These are phyloP conservation scores for Argyra leucocephala DNA, from an alignment of 2,888 invertebrate genomes.

Conservation along the genomic window DNA sequence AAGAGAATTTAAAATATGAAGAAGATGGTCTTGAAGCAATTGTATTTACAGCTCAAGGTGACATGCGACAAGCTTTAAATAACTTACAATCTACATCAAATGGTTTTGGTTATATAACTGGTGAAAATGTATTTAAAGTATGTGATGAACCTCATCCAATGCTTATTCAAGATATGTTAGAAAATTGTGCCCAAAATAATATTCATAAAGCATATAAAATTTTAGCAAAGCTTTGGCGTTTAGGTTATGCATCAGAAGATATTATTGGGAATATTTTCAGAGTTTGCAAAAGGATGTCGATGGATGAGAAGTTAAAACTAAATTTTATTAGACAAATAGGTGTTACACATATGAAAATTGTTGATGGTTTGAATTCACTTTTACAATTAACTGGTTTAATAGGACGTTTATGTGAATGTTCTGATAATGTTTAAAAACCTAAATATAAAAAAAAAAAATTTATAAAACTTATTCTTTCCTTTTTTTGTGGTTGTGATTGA, in stretches of 20 bases:
- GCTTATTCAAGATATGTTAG: conserved; percentile 82
- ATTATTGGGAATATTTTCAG: conserved; percentile 91
- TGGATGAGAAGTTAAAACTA: conserved; percentile 72
- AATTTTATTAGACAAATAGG: conserved; percentile 87
- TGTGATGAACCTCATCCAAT: conserved; percentile 99
- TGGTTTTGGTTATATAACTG: conserved; percentile 83
- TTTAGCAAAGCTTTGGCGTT: conserved; percentile 77
- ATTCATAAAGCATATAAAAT: conserved; percentile 81
- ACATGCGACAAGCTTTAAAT: conserved; percentile 94
- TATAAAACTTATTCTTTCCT: too few species aligned
- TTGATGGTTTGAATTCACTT: conserved; percentile 77
- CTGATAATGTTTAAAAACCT: background rate
- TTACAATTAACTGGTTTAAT: conserved; percentile 85
- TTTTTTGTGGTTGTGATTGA: too few species aligned
- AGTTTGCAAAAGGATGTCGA: conserved; percentile 77
- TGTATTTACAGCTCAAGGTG: conserved; percentile 96
- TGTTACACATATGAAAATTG: conserved; percentile 77
- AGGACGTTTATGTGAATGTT: conserved; percentile 61
- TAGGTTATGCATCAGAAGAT: conserved; percentile 96
- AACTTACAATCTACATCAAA: conserved; percentile 92
- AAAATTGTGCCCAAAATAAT: conserved; percentile 68
- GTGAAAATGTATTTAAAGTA: conserved; percentile 93
- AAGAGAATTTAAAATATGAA: conserved; percentile 67
- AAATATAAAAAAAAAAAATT: too few species aligned
- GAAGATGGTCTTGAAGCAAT: conserved; percentile 93